phyloP scores from a whole-genome alignment of 2,113 vertebrate genomes.

The Nannospalax galili region DNA sequence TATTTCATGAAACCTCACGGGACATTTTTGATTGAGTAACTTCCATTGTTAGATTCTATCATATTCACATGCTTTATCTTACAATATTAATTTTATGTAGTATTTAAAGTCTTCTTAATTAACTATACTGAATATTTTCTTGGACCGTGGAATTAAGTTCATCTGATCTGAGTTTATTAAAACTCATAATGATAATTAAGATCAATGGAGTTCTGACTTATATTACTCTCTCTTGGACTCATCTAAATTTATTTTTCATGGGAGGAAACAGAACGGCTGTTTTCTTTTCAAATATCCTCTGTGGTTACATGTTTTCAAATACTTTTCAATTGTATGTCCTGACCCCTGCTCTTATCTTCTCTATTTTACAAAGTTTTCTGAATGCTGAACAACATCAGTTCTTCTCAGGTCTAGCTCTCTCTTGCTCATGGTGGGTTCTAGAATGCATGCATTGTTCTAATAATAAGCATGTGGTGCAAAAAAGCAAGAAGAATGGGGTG shows the following conservation, averaged over 20 bases:
- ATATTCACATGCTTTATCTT: not conserved
- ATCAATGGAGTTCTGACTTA: not conserved
- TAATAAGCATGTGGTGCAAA: not conserved
- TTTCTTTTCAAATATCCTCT: not conserved
- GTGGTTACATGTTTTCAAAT: not conserved
- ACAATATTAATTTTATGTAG: not conserved
- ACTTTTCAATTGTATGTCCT: not conserved
- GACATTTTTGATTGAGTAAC: not conserved
- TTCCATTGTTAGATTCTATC: not conserved
- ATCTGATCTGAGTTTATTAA: not conserved
- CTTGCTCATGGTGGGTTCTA: not conserved
- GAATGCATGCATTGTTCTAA: not conserved
- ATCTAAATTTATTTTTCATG: not conserved
- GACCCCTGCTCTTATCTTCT: not conserved
- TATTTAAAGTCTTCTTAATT: not conserved
- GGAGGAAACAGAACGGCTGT: not conserved
- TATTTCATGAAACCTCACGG: not conserved
- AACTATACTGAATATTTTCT: not conserved
- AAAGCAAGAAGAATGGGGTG: not conserved
- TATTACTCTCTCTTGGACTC: not conserved
- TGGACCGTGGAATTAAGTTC: not conserved
- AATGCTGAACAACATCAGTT: not conserved
- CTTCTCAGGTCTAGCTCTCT: not conserved
- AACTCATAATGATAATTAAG: not conserved
- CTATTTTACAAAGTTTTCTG: not conserved